Percentiles rank a stretch among this genome's conserved stretches.
phyloP scores from a whole-genome alignment of 2,888 invertebrate species.

The Scaptomyza reducta region DNA sequence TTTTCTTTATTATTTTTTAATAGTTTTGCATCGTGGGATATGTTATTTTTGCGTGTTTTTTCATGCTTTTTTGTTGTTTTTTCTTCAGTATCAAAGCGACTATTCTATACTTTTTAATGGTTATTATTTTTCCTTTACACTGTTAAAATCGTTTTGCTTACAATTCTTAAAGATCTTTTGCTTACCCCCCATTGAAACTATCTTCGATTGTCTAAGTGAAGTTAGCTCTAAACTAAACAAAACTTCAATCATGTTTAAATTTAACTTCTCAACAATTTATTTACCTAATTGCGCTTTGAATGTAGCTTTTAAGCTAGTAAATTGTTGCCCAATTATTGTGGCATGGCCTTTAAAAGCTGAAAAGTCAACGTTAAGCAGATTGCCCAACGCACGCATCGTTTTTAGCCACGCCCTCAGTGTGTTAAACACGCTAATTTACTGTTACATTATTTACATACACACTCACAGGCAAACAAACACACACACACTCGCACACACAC shows the following conservation, averaged over 20 bases:
- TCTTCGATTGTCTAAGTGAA: too few species aligned
- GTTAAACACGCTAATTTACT: conserved; percentile 79
- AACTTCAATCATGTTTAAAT: background rate
- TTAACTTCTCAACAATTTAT: background rate
- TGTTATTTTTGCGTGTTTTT: conserved; percentile 5
- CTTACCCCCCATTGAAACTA: background rate
- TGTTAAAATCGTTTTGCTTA: background rate
- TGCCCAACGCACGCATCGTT: conserved; percentile 65
- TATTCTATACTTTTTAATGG: background rate
- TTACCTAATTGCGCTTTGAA: conserved; percentile 16
- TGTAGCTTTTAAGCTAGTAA: background rate
- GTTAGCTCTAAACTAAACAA: too few species aligned
- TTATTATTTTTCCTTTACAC: background rate
- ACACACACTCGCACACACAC: conserved; percentile 20
- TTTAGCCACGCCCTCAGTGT: conserved; percentile 72
- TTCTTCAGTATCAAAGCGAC: conserved; percentile 7
- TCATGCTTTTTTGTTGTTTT: background rate
- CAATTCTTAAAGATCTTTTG: too few species aligned
- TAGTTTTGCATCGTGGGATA: conserved; percentile 18
- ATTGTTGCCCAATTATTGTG: conserved; percentile 27
- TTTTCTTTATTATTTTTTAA: too few species aligned
- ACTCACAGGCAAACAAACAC: conserved; percentile 25
- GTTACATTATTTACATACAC: conserved; percentile 78
- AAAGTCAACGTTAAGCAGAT: conserved; percentile 68
- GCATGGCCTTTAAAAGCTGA: conserved; percentile 45